Evolutionary conservation across 2,797 vertebrate species (phyloP).

Genomic region (Synanceia verrucosa): DNA sequence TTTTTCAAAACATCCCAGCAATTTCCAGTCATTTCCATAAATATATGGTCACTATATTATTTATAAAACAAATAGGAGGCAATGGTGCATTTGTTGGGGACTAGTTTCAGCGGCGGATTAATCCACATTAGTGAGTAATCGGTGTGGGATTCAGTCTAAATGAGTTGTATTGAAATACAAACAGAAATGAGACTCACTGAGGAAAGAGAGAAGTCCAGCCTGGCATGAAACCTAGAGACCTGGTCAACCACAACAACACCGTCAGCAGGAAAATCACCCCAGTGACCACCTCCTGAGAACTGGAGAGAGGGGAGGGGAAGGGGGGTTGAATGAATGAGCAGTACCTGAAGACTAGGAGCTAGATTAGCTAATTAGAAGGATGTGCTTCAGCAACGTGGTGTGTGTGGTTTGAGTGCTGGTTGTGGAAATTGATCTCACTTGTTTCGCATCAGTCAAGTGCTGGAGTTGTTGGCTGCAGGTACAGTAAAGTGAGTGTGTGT

Average conservation of each 20-base stretch:
- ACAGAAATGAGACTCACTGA: constrained; percentile 80
- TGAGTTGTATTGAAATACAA: too few species aligned
- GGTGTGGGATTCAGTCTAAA: too few species aligned
- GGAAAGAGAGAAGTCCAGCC: constrained; percentile 91
- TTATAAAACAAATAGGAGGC: not conserved
- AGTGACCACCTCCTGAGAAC: constrained; percentile 89
- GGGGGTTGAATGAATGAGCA: not conserved
- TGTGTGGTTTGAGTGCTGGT: too few species aligned
- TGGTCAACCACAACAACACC: constrained; percentile 91
- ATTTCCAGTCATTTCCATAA: not conserved
- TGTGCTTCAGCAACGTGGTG: too few species aligned
- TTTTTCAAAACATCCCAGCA: not conserved
- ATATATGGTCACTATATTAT: not conserved
- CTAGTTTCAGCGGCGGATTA: not conserved
- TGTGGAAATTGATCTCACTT: too few species aligned
- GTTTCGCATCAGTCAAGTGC: too few species aligned
- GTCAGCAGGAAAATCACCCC: constrained; percentile 87
- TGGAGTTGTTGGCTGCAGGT: too few species aligned
- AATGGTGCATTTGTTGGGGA: not conserved
- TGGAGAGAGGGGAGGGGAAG: constrained; percentile 38
- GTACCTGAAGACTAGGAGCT: too few species aligned
- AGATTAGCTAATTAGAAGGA: too few species aligned
- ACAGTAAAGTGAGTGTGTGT: too few species aligned
- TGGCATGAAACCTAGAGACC: constrained; percentile 90
- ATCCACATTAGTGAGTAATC: not conserved